Conservation (phyloP, 30 jellyfish, hydroid and myxozoan species). For the Nemopilema nomurai region DNA sequence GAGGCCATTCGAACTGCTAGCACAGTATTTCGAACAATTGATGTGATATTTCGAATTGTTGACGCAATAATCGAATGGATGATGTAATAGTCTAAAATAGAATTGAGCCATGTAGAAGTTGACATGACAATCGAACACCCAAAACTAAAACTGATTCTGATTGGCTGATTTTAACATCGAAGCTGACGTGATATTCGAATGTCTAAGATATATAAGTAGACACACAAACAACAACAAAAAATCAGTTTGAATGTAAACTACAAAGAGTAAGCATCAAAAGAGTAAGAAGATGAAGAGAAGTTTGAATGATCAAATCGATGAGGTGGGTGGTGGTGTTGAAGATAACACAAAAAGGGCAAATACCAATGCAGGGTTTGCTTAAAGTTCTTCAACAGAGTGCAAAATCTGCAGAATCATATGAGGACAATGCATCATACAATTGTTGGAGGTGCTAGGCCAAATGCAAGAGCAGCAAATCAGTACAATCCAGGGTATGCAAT, state of each 20-base stretch:
- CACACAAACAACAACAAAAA: neutral
- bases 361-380: neutral
- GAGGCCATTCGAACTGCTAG: too few species aligned
- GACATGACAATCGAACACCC: too few species aligned
- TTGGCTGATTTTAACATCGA: neutral
- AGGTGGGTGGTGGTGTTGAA: neutral
- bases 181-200: neutral
- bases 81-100: neutral
- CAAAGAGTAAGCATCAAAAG: neutral
- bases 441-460: neutral
- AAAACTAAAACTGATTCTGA: neutral
- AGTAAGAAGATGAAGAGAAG: neutral
- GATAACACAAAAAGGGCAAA: neutral
- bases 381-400: neutral
- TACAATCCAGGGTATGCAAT: neutral
- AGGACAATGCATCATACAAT: neutral
- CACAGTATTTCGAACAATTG: neutral
- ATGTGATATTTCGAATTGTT: neutral
- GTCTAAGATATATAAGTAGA: neutral
- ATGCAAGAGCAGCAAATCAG: neutral
- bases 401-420: neutral
- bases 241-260: neutral
- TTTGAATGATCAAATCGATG: neutral
- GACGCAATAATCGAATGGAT: neutral
- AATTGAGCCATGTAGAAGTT: too few species aligned